Percentiles rank a stretch among this genome's conserved stretches.
Evolutionary conservation across 2,888 invertebrate genomes (phyloP).

Genomic region (Temnothorax ravouxi): DNA sequence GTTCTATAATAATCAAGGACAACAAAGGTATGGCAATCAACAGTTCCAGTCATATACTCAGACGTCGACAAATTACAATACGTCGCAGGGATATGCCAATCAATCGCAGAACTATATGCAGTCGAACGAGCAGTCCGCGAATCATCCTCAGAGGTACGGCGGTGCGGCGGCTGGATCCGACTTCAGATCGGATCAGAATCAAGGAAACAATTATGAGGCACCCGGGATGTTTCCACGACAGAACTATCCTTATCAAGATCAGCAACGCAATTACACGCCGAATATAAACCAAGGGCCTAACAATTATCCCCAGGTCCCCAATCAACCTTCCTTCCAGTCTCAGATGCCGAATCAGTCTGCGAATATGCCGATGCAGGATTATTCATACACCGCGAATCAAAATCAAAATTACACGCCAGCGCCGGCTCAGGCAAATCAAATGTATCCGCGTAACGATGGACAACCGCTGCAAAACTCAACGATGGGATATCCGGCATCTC

Average conservation of each 20-base stretch:
- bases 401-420: constrained; percentile 77
- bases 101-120: constrained; percentile 76
- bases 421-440: constrained; percentile 73
- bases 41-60: constrained; percentile 80
- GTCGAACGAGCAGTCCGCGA: constrained; percentile 72
- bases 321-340: constrained; percentile 76
- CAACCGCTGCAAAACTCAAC: constrained; percentile 76
- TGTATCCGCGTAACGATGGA: constrained; percentile 77
- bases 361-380: constrained; percentile 79
- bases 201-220: constrained; percentile 80
- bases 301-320: constrained; percentile 81
- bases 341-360: constrained; percentile 78
- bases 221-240: constrained; percentile 79
- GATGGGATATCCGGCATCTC: constrained; percentile 74
- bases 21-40: constrained; percentile 81
- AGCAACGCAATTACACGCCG: constrained; percentile 78
- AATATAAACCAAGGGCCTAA: constrained; percentile 77
- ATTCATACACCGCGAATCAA: constrained; percentile 79
- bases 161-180: constrained; percentile 73
- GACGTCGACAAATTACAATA: constrained; percentile 76
- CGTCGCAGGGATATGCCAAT: constrained; percentile 76
- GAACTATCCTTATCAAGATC: constrained; percentile 82
- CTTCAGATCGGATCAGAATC: constrained; percentile 79
- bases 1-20: constrained; percentile 81
- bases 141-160: constrained; percentile 75